Base-by-base conservation (phyloP, 2,113 vertebrate species). In the Cnemophilus loriae region DNA sequence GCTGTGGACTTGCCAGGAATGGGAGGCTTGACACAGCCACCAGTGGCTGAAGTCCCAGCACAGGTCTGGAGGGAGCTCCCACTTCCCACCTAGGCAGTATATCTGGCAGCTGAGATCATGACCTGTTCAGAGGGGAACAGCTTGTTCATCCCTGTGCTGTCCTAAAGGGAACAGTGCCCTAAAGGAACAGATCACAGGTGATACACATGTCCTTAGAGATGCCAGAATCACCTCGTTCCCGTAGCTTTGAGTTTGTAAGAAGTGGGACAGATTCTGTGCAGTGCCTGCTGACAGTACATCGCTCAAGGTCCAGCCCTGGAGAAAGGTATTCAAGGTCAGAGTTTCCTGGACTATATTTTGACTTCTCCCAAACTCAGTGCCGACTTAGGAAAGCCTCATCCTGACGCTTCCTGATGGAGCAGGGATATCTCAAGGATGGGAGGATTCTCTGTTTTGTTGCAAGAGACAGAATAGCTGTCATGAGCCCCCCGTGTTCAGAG, bases 191-290 rank as follows among this genome's bases (percentile, higher is more conserved):
- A 57, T 20, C 55, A 44, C 27, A 53, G 26, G 46, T 17, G 37
- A 35, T 26, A 23, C 2, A 3, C 0, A 0, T 13, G 16, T 37
- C 60, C 83, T 69, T 33, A 59, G 65, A 37, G 65, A 67, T 57
- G 28, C 12, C 50, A 90, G n/a, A 74, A 78, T 16, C 24, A n/a
- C 28, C 39, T 16, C 68, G 20, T 71, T 86, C 3, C 3, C 0
- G 2, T 8, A 79, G 33, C 22, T 85, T 32, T 52, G n/a, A 6
- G 4, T 61, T 49, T 44, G 10, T 15, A 44, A 47, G 24, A 49
- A 60, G 14, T 10, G 9, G 35, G 52, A 46, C 26, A 59, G 57
- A 50, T 53, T 57, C 57, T 35, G 52, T 13, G 46, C 52, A 37
- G 18, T 33, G 27, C 27, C 60, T 74, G 60, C 37, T 52, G 37